Conservation (phyloP, 1,140 invertebrate genomes). For the Aphelenchoides besseyi region DNA sequence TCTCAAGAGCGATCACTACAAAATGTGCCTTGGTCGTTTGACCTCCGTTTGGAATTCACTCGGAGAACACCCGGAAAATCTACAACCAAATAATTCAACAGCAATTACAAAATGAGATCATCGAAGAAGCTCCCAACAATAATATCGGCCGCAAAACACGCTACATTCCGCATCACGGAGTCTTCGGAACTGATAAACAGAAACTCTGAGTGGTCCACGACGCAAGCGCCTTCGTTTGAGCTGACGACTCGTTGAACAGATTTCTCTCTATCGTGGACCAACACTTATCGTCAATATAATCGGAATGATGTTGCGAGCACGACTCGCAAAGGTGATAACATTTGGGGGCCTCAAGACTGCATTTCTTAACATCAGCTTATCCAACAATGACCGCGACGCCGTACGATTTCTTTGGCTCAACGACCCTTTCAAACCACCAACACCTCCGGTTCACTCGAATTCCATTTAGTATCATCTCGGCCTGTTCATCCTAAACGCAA, state of each 20-base stretch:
- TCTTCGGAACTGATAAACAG: neutral
- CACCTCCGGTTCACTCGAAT: neutral
- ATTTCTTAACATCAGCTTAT: neutral
- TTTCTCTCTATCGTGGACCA: neutral
- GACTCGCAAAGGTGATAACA: neutral
- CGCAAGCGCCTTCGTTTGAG: neutral
- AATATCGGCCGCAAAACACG: neutral
- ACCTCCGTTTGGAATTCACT: neutral
- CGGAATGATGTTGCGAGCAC: neutral
- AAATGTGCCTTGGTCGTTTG: neutral
- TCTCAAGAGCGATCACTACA: neutral
- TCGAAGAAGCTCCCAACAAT: neutral
- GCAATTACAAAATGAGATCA: neutral
- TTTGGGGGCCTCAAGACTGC: neutral
- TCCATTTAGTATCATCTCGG: neutral
- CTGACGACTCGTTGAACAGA: neutral
- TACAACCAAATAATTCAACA: neutral
- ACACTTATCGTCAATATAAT: neutral
- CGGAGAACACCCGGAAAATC: neutral
- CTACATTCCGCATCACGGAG: neutral
- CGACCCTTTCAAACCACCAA: neutral
- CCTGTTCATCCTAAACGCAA: neutral
- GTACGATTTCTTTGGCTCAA: neutral
- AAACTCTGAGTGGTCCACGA: slow-evolving; percentile 3
- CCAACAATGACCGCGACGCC: neutral